Evolutionary conservation across 2,113 vertebrate genomes (phyloP).

Genomic region (Chauna torquata): DNA sequence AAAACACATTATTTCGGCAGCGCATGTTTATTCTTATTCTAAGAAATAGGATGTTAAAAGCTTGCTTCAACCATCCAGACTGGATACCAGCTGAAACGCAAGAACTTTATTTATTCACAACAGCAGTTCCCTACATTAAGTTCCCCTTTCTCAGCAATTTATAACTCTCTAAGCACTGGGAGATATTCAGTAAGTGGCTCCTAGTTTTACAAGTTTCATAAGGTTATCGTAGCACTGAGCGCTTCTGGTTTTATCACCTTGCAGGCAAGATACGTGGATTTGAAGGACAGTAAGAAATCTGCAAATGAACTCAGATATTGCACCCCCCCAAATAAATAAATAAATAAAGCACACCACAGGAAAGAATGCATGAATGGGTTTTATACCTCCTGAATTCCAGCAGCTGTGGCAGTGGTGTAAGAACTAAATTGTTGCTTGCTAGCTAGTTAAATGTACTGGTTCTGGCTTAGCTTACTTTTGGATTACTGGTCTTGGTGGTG

Average conservation of each 20-base stretch:
- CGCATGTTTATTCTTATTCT: background rate
- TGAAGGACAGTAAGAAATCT: background rate
- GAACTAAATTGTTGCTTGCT: background rate
- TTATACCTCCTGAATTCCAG: conserved; percentile 19
- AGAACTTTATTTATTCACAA: background rate
- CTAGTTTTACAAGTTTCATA: background rate
- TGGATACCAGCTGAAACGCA: background rate
- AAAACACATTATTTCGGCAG: background rate
- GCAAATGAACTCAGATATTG: background rate
- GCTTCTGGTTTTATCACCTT: background rate
- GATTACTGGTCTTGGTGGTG: background rate
- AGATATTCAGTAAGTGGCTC: background rate
- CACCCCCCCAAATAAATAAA: background rate
- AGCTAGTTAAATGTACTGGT: background rate
- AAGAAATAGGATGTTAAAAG: background rate
- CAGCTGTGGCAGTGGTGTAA: background rate
- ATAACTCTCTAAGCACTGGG: background rate
- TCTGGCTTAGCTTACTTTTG: background rate
- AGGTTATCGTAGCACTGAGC: background rate
- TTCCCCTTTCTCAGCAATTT: background rate
- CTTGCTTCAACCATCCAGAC: background rate
- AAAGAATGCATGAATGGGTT: background rate
- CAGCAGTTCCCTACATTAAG: background rate
- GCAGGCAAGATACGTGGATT: background rate
- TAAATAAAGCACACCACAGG: background rate